phyloP scores from a whole-genome alignment of 2,113 vertebrate genomes.

The Anhinga anhinga region DNA sequence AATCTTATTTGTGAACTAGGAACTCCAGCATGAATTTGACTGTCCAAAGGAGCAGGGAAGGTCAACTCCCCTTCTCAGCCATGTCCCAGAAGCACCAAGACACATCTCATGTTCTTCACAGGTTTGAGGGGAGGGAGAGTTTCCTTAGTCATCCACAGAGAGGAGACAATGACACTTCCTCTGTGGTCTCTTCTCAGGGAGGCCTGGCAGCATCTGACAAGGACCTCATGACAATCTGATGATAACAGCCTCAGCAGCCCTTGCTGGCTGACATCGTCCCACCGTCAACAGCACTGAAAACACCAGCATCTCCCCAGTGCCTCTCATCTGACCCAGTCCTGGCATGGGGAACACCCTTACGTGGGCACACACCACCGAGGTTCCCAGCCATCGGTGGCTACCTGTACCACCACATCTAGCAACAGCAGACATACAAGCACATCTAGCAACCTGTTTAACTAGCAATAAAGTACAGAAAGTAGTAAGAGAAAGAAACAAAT shows the following conservation, averaged over 20 bases:
- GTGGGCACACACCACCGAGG: background rate
- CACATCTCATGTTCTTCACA: background rate
- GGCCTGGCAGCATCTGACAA: background rate
- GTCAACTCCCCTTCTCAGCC: background rate
- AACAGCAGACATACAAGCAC: background rate
- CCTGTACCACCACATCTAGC: background rate
- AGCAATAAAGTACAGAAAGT: background rate
- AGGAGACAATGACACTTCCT: background rate
- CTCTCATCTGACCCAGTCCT: background rate
- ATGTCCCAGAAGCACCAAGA: background rate
- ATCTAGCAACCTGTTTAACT: background rate
- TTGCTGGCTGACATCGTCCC: background rate
- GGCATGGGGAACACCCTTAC: background rate
- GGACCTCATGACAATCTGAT: background rate
- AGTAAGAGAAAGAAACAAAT: background rate
- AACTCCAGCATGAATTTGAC: background rate
- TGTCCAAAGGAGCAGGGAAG: background rate
- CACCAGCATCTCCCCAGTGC: background rate
- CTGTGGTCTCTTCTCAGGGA: background rate
- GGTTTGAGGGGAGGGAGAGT: background rate
- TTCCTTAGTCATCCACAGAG: background rate
- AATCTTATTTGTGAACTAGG: background rate
- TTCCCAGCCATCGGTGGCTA: background rate
- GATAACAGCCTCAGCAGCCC: background rate
- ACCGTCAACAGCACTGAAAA: background rate